These are phyloP conservation scores for Gyps fulvus DNA, from an alignment of 2,113 vertebrate species.

Conservation along the genomic window DNA sequence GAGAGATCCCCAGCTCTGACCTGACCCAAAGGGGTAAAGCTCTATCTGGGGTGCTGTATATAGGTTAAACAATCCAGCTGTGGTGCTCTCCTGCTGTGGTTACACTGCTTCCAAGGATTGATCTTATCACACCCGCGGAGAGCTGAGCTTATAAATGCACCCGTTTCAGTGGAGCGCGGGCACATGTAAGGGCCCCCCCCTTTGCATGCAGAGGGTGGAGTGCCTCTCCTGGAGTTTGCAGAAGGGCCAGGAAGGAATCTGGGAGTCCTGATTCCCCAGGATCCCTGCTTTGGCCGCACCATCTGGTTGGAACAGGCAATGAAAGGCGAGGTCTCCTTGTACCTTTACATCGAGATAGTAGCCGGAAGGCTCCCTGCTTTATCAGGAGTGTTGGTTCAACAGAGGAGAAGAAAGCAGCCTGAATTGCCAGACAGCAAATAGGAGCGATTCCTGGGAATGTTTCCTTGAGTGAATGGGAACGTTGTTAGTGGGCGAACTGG, in stretches of 20 bases:
- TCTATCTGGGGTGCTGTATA: neutral
- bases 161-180: rapidly evolving
- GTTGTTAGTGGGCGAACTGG: neutral
- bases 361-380: neutral
- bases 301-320: neutral
- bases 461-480: neutral
- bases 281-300: neutral
- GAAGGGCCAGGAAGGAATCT: neutral
- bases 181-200: neutral
- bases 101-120: neutral
- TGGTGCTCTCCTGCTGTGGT: neutral
- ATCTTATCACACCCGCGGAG: rapidly evolving
- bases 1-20: neutral
- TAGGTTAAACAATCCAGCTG: neutral
- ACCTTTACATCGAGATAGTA: rapidly evolving
- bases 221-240: neutral
- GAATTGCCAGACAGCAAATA: neutral
- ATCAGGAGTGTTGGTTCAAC: neutral
- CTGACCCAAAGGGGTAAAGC: neutral
- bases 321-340: neutral
- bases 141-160: neutral
- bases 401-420: neutral
- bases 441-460: constrained; percentile 16
- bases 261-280: neutral
- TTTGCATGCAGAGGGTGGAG: neutral